Evolutionary conservation across 2,113 vertebrate species (phyloP), one percentile per base, ranked within the genome.

Genomic region (Hiodon alosoides): DNA sequence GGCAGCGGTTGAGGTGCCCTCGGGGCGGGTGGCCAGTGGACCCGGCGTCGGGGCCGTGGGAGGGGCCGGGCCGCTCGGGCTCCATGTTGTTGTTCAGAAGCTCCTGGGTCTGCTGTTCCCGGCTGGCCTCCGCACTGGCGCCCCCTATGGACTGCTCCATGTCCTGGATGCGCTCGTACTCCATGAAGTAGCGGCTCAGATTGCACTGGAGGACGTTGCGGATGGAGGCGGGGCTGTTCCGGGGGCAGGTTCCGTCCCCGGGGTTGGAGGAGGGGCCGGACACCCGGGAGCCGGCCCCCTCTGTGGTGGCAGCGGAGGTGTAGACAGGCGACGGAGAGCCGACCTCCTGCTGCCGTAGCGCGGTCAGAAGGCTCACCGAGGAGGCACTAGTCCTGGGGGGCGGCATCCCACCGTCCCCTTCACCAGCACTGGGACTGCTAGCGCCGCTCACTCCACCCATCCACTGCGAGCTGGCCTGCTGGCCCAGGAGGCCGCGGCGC

Each of bases 151-250:
- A 90, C 13, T 96, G 91, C 88, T 99, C 96, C 80, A 96, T 89
- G 82, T 98, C 95, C 84, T 96, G 95, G 85, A 96, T 94, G 79
- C 95, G 92, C 83, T 98, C 97, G 68, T 97, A 96, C 87, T 98
- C 96, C 90, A 98, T 89, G 88, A 99, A 99, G 90, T 98, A 99
- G 78, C 96, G 95, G 88, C 95, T 96, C 85, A 99, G 87, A 88
- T 99, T 97, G 86, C 97, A 98, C 60, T 97, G 97, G 83, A 99
- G 90, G 72, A 97, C 97, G 6, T 98, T 98, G 59, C 96, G 93
- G 83, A 96, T 94, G 71, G 91, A 94, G 58, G 94, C 90, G 0
- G 90, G 87, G 81, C 85, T 91, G 13, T 84, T 76, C 3, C 88
- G 94, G 55, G 92, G 91, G 0, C 86, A 76, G 0, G 86, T 78